Evolutionary conservation across 2,797 vertebrate species (phyloP).

Genomic region (Aldrovandia affinis): DNA sequence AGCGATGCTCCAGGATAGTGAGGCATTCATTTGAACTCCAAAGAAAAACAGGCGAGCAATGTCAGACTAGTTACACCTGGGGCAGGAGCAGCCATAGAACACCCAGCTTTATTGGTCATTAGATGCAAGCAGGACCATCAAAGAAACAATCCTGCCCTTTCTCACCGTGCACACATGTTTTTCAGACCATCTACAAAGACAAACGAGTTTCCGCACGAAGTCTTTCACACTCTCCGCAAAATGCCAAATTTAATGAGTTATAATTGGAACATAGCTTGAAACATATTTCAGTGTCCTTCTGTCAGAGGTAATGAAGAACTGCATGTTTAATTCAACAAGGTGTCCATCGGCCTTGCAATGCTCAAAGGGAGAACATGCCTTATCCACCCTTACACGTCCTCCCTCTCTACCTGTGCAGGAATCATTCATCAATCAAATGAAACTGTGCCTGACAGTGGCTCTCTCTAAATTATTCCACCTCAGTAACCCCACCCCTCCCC

Average conservation of each 20-base stretch:
- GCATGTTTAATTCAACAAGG: conserved; percentile 85
- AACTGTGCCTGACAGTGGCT: conserved; percentile 77
- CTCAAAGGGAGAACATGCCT: conserved; percentile 41
- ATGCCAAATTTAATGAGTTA: conserved; percentile 45
- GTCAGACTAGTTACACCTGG: too few relatives aligned
- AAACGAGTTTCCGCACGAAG: conserved; percentile 43
- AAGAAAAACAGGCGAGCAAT: too few relatives aligned
- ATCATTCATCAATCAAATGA: conserved; percentile 84
- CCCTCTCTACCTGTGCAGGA: conserved; percentile 67
- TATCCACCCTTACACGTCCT: conserved; percentile 33
- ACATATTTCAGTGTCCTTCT: conserved; percentile 71
- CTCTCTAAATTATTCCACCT: conserved; percentile 75
- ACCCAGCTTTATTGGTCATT: too few relatives aligned
- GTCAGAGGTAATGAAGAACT: conserved; percentile 75
- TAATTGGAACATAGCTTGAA: conserved; percentile 49
- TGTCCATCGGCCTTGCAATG: conserved; percentile 52
- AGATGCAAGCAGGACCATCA: too few relatives aligned
- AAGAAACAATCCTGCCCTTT: too few relatives aligned
- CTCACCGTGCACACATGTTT: too few relatives aligned
- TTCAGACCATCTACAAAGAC: too few relatives aligned
- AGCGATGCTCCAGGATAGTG: too few relatives aligned
- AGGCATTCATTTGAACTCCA: too few relatives aligned
- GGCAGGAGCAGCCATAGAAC: too few relatives aligned
- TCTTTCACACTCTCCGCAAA: conserved; percentile 66
- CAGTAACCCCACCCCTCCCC: conserved; percentile 72